phyloP scores from a whole-genome alignment of 2,113 vertebrate genomes.

The Colius striatus region DNA sequence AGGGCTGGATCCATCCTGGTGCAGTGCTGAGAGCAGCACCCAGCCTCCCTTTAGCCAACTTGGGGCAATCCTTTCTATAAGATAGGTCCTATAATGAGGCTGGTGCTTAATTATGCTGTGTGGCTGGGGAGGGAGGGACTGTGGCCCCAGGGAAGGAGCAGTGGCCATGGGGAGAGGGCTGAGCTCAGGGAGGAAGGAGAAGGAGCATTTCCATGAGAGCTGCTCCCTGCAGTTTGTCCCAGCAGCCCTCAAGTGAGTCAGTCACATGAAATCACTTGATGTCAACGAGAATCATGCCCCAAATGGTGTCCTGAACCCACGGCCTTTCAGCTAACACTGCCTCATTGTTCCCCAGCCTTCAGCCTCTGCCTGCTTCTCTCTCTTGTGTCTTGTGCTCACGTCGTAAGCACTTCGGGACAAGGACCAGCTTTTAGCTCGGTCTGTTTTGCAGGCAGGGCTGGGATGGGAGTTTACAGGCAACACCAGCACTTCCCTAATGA shows the following conservation, averaged over 20 bases:
- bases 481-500: not conserved
- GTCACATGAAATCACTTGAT: constrained; percentile 52
- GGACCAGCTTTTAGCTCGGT: not conserved
- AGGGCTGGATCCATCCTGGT: not conserved
- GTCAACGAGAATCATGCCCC: constrained; percentile 19
- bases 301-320: constrained; percentile 12
- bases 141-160: not conserved
- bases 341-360: constrained; percentile 23
- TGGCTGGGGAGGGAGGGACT: not conserved
- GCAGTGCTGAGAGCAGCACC: too few relatives aligned
- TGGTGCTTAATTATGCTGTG: accelerated
- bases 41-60: not conserved
- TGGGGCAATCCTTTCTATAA: accelerated
- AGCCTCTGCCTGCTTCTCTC: not conserved
- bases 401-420: constrained; percentile 8
- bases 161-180: not conserved
- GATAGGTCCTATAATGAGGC: not conserved
- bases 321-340: constrained; percentile 5
- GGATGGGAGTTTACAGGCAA: not conserved
- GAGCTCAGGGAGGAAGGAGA: not conserved
- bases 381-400: not conserved
- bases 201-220: accelerated
- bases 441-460: not conserved
- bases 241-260: not conserved
- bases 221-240: not conserved